Percentiles rank a stretch among this genome's conserved stretches.
Evolutionary conservation across 2,888 invertebrate genomes (phyloP).

Genomic region (Nowickia ferox): DNA sequence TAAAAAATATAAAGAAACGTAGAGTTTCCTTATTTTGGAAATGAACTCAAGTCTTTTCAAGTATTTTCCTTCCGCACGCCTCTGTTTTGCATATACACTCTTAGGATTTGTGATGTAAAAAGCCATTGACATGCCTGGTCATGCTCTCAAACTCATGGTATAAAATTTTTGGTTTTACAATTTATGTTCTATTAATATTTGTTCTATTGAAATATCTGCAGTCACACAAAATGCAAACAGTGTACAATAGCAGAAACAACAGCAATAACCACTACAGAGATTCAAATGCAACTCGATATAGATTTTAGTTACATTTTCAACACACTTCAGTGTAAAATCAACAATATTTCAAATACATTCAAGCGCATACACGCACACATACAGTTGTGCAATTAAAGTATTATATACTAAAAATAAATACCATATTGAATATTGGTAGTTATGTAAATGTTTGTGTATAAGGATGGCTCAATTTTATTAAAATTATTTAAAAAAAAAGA

Average conservation of each 20-base stretch:
- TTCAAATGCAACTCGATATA: constrained; percentile 44
- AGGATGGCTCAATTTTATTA: not conserved
- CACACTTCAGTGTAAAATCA: constrained; percentile 57
- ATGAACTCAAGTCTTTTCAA: too few species aligned
- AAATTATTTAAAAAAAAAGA: too few species aligned
- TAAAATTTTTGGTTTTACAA: constrained; percentile 67
- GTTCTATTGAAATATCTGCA: constrained; percentile 65
- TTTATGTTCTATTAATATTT: constrained; percentile 69
- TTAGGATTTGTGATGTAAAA: constrained; percentile 55
- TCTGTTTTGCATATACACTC: constrained; percentile 8
- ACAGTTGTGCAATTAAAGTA: constrained; percentile 24
- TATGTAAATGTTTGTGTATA: not conserved
- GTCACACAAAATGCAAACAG: constrained; percentile 43
- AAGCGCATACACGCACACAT: not conserved
- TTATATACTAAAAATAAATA: constrained; percentile 51
- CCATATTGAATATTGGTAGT: constrained; percentile 19
- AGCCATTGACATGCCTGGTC: constrained; percentile 71
- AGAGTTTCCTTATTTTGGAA: too few species aligned
- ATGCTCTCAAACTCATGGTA: constrained; percentile 66
- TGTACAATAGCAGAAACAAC: constrained; percentile 5
- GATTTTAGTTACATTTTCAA: constrained; percentile 66
- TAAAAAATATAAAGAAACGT: too few species aligned
- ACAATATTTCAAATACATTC: constrained; percentile 46
- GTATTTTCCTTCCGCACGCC: not conserved
- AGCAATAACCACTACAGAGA: constrained; percentile 30